Conservation (phyloP, 2,888 invertebrate species). For the Amiota mariae region DNA sequence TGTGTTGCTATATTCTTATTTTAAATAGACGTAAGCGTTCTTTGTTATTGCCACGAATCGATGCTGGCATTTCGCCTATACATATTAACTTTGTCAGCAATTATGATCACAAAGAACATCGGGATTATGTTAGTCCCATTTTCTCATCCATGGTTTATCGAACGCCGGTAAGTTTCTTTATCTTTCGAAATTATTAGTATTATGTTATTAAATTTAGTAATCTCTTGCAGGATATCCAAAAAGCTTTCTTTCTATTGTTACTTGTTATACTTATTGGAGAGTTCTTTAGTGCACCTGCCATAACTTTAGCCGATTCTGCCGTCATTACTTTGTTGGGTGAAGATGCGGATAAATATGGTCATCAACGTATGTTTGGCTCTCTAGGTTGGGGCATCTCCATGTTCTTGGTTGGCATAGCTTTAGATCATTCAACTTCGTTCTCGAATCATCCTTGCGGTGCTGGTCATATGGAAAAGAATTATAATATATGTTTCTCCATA, state of each 20-base stretch:
- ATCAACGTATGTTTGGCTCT: constrained; percentile 98
- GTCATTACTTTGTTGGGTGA: constrained; percentile 92
- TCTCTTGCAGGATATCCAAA: constrained; percentile 84
- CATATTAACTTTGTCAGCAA: constrained; percentile 84
- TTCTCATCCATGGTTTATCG: constrained; percentile 96
- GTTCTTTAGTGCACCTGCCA: constrained; percentile 97
- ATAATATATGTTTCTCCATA: constrained; percentile 98
- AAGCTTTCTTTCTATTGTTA: constrained; percentile 94
- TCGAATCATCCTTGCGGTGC: constrained; percentile 93
- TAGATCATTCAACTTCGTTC: constrained; percentile 97
- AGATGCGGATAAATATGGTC: constrained; percentile 92
- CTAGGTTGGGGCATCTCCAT: constrained; percentile 98
- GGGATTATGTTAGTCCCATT: constrained; percentile 88
- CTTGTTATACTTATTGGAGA: constrained; percentile 96
- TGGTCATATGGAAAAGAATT: constrained; percentile 94
- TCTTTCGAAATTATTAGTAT: not conserved
- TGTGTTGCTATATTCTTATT: not conserved
- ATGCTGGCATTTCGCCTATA: constrained; percentile 78
- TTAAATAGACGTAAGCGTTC: constrained; percentile 61
- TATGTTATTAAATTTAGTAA: not conserved
- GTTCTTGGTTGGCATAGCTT: constrained; percentile 94
- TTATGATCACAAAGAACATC: constrained; percentile 81
- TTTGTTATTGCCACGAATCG: constrained; percentile 64
- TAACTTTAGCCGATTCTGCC: constrained; percentile 94
- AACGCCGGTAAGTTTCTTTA: constrained; percentile 73